Base-by-base conservation (phyloP, 2,888 invertebrate genomes). In the Drosophila anceps region DNA sequence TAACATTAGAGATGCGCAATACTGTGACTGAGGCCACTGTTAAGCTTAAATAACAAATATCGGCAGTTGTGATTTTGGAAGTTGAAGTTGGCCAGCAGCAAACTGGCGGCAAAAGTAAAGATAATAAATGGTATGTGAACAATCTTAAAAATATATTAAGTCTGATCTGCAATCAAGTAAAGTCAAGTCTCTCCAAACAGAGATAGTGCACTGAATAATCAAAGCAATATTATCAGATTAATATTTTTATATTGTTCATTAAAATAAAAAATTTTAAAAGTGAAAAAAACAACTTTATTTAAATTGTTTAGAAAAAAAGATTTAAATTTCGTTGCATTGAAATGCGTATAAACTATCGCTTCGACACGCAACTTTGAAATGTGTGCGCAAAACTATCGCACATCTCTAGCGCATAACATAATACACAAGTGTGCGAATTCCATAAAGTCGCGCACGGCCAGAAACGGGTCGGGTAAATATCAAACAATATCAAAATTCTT, bases 401-500 rank as follows among this genome's bases (percentile, higher is more conserved):
- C 61, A 73, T 44, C 73, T 43, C 75, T 74, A 73, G 27, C 33
- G 27, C 51, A 61, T 69, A 73, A 73, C 73, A 73, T 73, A 74
- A 61, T 57, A 58, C 57, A 73, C 73, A 68, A 73, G 69, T 73
- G 75, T 68, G 70, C 70, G 70, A 71, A 79, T 77, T 79, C 76
- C 76, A 79, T 71, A 70, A 77, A 77, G 76, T 77, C 71, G 77
- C 67, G 76, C 77, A 80, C 77, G 72, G 63, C 65, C 64, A 55
- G 46, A 54, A 60, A 77, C 62, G 59, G 78, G 44, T 81, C 68
- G 67, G 81, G 78, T 78, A 78, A 78, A 77, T 78, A 76, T 71
- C 68, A 71, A 80, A 78, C 64, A 78, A 68, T 76, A 62, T 65
- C 54, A 48, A 46, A 48, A 55, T 50, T 57, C 37, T 48, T 27